Base-by-base conservation (phyloP, 1,140 invertebrate genomes). In the Pseudoatta argentina region DNA sequence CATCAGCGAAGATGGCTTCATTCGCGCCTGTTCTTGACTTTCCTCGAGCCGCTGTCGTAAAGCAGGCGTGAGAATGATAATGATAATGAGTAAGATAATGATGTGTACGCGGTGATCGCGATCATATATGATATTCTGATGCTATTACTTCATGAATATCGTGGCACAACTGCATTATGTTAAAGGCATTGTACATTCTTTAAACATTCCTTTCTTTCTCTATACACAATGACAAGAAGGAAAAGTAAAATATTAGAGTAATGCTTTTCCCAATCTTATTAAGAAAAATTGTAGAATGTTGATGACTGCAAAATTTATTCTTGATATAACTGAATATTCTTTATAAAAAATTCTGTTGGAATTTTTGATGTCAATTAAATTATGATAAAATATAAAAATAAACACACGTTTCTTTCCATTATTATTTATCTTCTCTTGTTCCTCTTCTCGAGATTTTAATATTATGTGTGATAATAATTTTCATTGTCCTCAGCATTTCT, bases 1-100 rank as follows among this genome's bases (percentile, higher is more conserved):
- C 92, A 93, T 93, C 89, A 92, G 89, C 90, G 86, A 91, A 93
- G 91, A 93, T 93, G 93, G 93, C 92, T 93, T 93, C 90, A 93
- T 93, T 93, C 90, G 83, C 87, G 88, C 66, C 63, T 59, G 73
- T 59, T 73, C 51, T 30, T 66, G 48, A 67, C 69, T 79, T 75
- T 91, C 76, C 59, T 66, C 75, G 63, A 86, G 85, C 82, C 73
- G 63, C 71, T 81, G 21, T 34, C 66, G 85, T 44, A 87, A 89
- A 87, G 87, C 79, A 88, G 88, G 71, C 87, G 86, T 81, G 81
- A 87, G 83, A 89, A 92, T 87, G 90, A 92, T 91, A 92, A 93
- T 89, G 90, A 92, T 92, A 91, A 93, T 91, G 88, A 93, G 86
- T 76, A 91, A 34, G 75, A 48, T 82, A 88, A 92, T 88, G 88